A percentile compares a stretch with the other conserved stretches of the same genome.
Conservation (phyloP, 1,140 invertebrate genomes). For the Drosophila novamexicana region DNA sequence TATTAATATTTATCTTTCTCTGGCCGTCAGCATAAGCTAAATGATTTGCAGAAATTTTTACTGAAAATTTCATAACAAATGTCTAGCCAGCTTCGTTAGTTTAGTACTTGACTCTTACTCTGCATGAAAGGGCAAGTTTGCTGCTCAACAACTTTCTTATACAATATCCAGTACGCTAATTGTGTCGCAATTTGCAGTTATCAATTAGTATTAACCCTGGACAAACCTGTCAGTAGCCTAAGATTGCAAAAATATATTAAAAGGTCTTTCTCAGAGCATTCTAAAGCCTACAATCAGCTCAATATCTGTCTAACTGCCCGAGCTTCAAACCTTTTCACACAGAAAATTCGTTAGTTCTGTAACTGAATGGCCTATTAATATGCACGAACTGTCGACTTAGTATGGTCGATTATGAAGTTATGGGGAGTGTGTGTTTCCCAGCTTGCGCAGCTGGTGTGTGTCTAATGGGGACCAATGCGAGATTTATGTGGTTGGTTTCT, state of each 20-base stretch:
- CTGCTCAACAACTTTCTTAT: too few species aligned
- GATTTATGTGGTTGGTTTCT: constrained; percentile 49
- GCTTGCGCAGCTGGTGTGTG: constrained; percentile 7
- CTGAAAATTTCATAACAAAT: constrained; percentile 72
- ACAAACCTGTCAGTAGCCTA: background rate
- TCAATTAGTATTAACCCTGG: constrained; percentile 31
- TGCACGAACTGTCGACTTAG: constrained; percentile 27
- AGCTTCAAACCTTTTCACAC: background rate
- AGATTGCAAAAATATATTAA: background rate
- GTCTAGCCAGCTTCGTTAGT: constrained; percentile 37
- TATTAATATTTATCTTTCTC: constrained; percentile 79
- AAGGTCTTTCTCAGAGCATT: background rate
- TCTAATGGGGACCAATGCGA: constrained; percentile 42
- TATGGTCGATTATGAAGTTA: constrained; percentile 25
- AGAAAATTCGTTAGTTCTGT: constrained; percentile 20
- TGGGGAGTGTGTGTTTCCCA: constrained; percentile 26
- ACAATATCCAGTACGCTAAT: constrained; percentile 26
- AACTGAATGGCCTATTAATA: constrained; percentile 48
- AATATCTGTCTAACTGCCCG: background rate
- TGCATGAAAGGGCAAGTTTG: too few species aligned
- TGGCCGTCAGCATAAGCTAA: constrained; percentile 62
- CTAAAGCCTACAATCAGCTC: background rate
- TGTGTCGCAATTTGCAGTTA: constrained; percentile 31
- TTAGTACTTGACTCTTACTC: too few species aligned
- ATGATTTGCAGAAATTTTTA: constrained; percentile 79